Percentiles rank a stretch among this genome's conserved stretches.
phyloP scores from a whole-genome alignment of 2,113 vertebrate species.

The Sander vitreus region DNA sequence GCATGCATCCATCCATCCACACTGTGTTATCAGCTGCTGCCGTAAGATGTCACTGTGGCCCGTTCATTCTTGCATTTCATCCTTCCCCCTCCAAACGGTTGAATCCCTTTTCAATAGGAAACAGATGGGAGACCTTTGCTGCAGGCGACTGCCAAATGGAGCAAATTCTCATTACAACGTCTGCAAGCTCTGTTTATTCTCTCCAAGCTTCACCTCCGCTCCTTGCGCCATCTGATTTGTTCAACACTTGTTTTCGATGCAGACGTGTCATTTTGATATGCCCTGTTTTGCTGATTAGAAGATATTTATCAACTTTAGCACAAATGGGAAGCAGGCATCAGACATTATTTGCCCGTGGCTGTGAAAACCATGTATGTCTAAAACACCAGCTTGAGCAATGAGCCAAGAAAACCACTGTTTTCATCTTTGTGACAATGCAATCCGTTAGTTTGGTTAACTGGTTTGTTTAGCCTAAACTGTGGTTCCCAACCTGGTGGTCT shows the following conservation, averaged over 20 bases:
- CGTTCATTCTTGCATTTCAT: conserved; percentile 13
- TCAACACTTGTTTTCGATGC: conserved; percentile 65
- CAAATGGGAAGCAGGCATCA: conserved; percentile 60
- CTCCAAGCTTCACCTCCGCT: conserved; percentile 63
- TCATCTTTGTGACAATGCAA: not conserved
- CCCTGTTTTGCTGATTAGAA: conserved; percentile 67
- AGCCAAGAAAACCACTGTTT: not conserved
- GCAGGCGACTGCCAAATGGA: conserved; percentile 64
- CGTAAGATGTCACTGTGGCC: conserved; percentile 82
- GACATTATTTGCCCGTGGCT: conserved; percentile 32
- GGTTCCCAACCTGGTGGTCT: not conserved
- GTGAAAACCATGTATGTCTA: not conserved
- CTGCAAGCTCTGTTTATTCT: conserved; percentile 78
- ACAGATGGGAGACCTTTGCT: conserved; percentile 70
- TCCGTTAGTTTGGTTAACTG: not conserved
- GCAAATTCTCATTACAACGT: conserved; percentile 78
- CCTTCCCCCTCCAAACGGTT: conserved; percentile 45
- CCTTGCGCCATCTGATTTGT: conserved; percentile 60
- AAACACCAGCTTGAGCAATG: not conserved
- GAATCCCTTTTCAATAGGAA: conserved; percentile 46
- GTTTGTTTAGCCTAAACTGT: not conserved
- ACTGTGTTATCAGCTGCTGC: conserved; percentile 53
- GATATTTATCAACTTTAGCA: conserved; percentile 60
- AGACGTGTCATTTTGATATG: conserved; percentile 58
- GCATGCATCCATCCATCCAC: not conserved